These are phyloP conservation scores for Hydrocynus forskahlii DNA, from an alignment of 2,797 vertebrate genomes.

Conservation along the genomic window DNA sequence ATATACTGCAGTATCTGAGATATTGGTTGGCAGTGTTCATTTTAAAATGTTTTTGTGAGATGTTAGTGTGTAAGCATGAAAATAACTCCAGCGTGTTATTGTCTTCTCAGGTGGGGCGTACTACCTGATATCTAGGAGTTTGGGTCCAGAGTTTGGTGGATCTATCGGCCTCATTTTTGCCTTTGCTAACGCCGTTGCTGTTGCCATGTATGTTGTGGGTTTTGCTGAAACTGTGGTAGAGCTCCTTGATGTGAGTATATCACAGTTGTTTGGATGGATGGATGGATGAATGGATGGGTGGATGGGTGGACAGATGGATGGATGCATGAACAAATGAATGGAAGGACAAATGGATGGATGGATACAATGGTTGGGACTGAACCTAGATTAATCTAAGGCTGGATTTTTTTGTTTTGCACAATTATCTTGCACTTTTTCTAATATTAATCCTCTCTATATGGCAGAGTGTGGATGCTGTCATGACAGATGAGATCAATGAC, in stretches of 20 bases:
- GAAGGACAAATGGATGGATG: too few species aligned
- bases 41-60: not conserved
- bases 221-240: slow-evolving; percentile 95
- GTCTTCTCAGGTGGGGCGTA: slow-evolving; percentile 87
- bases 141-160: slow-evolving; percentile 95
- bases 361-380: too few species aligned
- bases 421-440: not conserved
- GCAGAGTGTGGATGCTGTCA: slow-evolving; percentile 87
- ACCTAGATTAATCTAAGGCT: not conserved
- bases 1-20: not conserved
- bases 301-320: too few species aligned
- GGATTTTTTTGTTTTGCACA: not conserved
- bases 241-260: slow-evolving; percentile 83
- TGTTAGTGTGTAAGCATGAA: not conserved
- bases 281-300: not conserved
- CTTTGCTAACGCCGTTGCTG: slow-evolving; percentile 96
- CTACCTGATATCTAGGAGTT: slow-evolving; percentile 95
- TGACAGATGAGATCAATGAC: slow-evolving; percentile 92
- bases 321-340: too few species aligned
- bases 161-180: slow-evolving; percentile 96
- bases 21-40: not conserved
- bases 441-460: not conserved
- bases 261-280: not conserved
- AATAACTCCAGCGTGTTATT: not conserved
- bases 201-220: slow-evolving; percentile 98